These are phyloP conservation scores for Neogale vison DNA, from an alignment of 2,113 vertebrate genomes.

Conservation along the genomic window DNA sequence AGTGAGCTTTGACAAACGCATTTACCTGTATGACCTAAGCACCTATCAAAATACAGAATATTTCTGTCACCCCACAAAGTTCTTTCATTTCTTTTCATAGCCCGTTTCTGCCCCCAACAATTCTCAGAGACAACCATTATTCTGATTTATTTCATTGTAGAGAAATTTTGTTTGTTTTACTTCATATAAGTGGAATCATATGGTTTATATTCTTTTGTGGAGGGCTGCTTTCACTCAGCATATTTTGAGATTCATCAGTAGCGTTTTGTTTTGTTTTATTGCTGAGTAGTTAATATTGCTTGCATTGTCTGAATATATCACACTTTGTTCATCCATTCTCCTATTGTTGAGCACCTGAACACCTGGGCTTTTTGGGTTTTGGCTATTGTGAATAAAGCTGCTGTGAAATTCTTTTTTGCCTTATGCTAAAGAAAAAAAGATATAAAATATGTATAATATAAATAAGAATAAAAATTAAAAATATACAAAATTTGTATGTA, in stretches of 20 bases:
- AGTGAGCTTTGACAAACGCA: neutral
- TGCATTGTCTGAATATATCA: neutral
- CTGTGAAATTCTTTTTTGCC: neutral
- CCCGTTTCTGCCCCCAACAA: neutral
- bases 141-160: conserved; percentile 3
- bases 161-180: neutral
- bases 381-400: neutral
- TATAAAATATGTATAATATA: neutral
- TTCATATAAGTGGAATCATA: neutral
- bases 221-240: conserved; percentile 29
- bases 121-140: neutral
- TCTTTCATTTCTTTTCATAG: neutral
- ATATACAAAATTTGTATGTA: neutral
- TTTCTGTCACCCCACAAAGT: neutral
- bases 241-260: conserved; percentile 12
- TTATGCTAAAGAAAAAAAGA: neutral
- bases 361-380: neutral
- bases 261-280: neutral
- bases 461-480: neutral
- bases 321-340: neutral
- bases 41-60: neutral
- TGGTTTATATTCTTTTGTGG: neutral
- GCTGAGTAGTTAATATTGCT: neutral
- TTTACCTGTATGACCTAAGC: neutral
- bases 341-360: neutral